phyloP scores from a whole-genome alignment of 2,113 vertebrate species.

The Pica pica region DNA sequence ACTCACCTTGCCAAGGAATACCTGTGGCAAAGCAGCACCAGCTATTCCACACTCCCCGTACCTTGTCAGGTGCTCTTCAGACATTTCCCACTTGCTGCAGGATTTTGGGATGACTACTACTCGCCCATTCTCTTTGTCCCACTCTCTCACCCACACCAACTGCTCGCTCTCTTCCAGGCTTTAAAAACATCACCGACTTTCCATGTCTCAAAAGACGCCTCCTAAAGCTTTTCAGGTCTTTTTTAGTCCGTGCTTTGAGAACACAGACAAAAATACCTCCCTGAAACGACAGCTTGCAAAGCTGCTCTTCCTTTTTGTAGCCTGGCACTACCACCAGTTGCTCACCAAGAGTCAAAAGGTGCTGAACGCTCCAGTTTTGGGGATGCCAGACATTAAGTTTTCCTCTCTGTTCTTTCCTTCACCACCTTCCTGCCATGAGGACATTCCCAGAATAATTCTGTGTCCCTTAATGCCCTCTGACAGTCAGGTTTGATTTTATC shows the following conservation, averaged over 20 bases:
- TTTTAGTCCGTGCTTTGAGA: neutral
- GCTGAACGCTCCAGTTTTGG: neutral
- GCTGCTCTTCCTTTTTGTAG: neutral
- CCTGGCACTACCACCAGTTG: neutral
- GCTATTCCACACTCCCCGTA: accelerated
- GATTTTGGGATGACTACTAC: neutral
- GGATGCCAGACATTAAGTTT: neutral
- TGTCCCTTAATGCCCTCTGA: neutral
- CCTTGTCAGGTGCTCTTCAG: neutral
- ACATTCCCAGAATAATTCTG: neutral
- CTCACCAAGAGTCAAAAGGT: neutral
- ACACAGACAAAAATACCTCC: neutral
- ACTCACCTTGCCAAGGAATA: neutral
- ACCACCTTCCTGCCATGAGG: neutral
- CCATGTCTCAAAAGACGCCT: neutral
- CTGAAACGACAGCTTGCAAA: neutral
- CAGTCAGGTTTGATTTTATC: neutral
- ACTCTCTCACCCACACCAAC: neutral
- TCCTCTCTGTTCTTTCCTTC: neutral
- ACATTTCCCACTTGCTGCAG: neutral
- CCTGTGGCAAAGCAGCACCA: neutral
- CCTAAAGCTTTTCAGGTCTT: neutral
- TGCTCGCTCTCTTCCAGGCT: accelerated
- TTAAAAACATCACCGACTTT: neutral
- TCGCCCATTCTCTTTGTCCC: neutral